Percentiles rank a stretch among this genome's conserved stretches.
phyloP scores from a whole-genome alignment of 2,888 invertebrate genomes.

The Argyra leucocephala region DNA sequence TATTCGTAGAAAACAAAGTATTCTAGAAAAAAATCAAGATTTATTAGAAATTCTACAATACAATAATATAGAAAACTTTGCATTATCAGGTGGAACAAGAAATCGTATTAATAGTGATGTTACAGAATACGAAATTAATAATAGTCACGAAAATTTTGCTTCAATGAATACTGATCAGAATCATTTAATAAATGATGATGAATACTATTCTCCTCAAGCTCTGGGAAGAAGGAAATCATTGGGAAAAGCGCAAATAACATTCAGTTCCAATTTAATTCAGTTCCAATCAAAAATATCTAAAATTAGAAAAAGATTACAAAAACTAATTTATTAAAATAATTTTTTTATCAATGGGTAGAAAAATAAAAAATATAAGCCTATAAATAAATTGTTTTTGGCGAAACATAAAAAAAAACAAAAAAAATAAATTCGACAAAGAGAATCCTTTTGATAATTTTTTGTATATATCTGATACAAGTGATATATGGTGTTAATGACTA shows the following conservation, averaged over 20 bases:
- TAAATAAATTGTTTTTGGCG: too few relatives aligned
- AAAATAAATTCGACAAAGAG: too few relatives aligned
- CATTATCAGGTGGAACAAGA: background rate
- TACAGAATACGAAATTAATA: background rate
- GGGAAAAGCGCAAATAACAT: background rate
- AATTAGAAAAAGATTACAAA: background rate
- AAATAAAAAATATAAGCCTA: too few relatives aligned
- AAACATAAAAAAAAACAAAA: too few relatives aligned
- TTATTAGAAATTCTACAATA: background rate
- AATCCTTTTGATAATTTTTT: too few relatives aligned
- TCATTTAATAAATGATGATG: too few relatives aligned
- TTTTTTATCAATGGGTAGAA: too few relatives aligned
- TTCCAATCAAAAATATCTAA: background rate
- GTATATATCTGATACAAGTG: too few relatives aligned
- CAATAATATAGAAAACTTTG: background rate
- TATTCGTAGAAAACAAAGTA: background rate
- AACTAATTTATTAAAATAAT: background rate
- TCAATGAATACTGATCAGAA: background rate
- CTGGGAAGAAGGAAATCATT: background rate
- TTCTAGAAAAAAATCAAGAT: background rate
- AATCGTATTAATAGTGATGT: too few relatives aligned
- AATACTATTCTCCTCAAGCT: background rate
- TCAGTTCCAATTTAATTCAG: background rate
- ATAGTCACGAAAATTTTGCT: background rate
- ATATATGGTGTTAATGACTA: too few relatives aligned